A percentile compares a stretch with the other conserved stretches of the same genome.
phyloP scores from a whole-genome alignment of 2,888 invertebrate genomes.

The Seira ritae region DNA sequence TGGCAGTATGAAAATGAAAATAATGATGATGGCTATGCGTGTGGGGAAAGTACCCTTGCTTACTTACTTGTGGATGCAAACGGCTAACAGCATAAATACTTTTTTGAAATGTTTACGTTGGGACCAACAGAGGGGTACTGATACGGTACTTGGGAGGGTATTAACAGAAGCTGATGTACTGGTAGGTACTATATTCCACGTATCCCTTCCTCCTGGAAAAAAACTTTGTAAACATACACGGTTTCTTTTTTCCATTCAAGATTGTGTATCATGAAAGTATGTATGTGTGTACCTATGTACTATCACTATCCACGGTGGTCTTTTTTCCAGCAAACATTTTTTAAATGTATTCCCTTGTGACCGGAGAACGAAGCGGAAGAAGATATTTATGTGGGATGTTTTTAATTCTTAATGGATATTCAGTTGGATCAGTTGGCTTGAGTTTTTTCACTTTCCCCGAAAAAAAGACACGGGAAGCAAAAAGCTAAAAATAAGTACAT shows the following conservation, averaged over 20 bases:
- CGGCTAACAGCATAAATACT: slow-evolving; percentile 1
- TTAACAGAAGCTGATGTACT: slow-evolving; percentile 33
- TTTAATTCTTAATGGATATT: slow-evolving; percentile 74
- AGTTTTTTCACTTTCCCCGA: slow-evolving; percentile 47
- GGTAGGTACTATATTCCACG: neutral
- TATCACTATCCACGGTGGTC: slow-evolving; percentile 51
- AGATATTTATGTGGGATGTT: slow-evolving; percentile 73
- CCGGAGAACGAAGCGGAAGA: slow-evolving; percentile 63
- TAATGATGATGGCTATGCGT: slow-evolving; percentile 40
- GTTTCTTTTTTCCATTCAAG: neutral
- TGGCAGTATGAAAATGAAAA: slow-evolving; percentile 46
- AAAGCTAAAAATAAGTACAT: slow-evolving; percentile 1
- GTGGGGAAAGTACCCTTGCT: slow-evolving; percentile 10
- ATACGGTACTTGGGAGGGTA: slow-evolving; percentile 59
- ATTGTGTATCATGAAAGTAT: neutral
- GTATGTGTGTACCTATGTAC: neutral
- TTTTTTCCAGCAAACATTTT: slow-evolving; percentile 67
- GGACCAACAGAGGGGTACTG: slow-evolving; percentile 56
- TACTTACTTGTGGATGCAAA: slow-evolving; percentile 11
- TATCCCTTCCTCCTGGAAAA: slow-evolving; percentile 26
- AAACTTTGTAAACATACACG: slow-evolving; percentile 43
- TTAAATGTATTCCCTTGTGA: slow-evolving; percentile 70
- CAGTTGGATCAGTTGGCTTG: slow-evolving; percentile 69
- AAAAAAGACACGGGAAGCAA: slow-evolving; percentile 29
- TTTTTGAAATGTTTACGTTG: slow-evolving; percentile 51